Conservation (phyloP, 1,140 invertebrate species). For the Aphidius ervi region DNA sequence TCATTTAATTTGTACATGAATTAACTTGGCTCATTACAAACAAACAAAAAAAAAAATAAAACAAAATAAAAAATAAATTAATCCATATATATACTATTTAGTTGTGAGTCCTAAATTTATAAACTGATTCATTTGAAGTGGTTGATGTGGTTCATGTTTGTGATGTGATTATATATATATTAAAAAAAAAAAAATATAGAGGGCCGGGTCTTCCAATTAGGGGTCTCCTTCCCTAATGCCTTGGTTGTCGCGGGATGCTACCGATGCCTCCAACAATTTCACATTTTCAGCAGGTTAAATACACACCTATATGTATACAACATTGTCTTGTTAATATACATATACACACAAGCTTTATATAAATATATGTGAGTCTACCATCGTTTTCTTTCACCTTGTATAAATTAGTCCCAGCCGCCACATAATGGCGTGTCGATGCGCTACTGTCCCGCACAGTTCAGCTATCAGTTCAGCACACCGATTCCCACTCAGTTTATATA, state of each 20-base stretch:
- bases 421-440: constrained; percentile 55
- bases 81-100: too few relatives aligned
- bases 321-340: constrained; percentile 12
- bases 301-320: too few relatives aligned
- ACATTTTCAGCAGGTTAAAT: too few relatives aligned
- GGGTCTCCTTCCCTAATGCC: constrained; percentile 36
- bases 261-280: too few relatives aligned
- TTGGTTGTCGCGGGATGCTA: constrained; percentile 16
- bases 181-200: constrained; percentile 18
- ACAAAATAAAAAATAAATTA: too few relatives aligned
- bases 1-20: too few relatives aligned
- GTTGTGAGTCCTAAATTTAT: constrained; percentile 3
- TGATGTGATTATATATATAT: constrained; percentile 4
- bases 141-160: too few relatives aligned
- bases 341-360: constrained; percentile 19
- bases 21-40: too few relatives aligned
- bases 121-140: too few relatives aligned
- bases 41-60: too few relatives aligned
- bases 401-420: constrained; percentile 54
- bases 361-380: constrained; percentile 25
- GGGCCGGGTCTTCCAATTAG: constrained; percentile 51
- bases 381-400: constrained; percentile 47
- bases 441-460: constrained; percentile 45
- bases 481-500: constrained; percentile 13
- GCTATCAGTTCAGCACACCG: constrained; percentile 24